A percentile compares a stretch with the other conserved stretches of the same genome.
phyloP scores from a whole-genome alignment of 1,140 invertebrate genomes.

The Cotesia chilonis region DNA sequence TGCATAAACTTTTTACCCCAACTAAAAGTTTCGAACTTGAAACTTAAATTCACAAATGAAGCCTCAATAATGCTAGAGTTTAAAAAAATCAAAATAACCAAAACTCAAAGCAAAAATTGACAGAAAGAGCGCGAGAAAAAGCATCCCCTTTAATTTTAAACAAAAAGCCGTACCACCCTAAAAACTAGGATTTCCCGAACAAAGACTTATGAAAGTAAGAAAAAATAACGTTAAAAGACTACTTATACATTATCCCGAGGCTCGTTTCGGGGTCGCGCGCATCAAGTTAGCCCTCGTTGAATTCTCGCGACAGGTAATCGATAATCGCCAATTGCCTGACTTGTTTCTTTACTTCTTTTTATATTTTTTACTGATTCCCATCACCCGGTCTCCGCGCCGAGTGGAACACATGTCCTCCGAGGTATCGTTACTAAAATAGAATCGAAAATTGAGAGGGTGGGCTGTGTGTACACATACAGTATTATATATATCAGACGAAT shows the following conservation, averaged over 20 bases:
- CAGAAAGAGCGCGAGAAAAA: too few species aligned
- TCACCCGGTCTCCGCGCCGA: constrained; percentile 1
- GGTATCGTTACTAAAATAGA: constrained; percentile 33
- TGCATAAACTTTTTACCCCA: too few species aligned
- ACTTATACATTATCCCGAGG: neutral
- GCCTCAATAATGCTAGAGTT: too few species aligned
- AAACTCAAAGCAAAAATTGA: too few species aligned
- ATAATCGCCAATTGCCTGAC: constrained; percentile 40
- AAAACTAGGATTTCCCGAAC: too few species aligned
- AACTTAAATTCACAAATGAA: too few species aligned
- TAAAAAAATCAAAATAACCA: too few species aligned
- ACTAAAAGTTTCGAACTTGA: too few species aligned
- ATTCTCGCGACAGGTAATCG: constrained; percentile 39
- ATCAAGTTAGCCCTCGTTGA: constrained; percentile 19
- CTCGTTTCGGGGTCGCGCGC: constrained; percentile 20
- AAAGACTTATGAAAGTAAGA: neutral
- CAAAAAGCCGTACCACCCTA: neutral
- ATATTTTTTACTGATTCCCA: constrained; percentile 6
- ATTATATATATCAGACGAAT: constrained; percentile 17
- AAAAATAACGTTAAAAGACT: constrained; percentile 7
- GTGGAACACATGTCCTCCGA: constrained; percentile 33
- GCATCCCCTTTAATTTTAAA: neutral
- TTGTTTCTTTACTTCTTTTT: constrained; percentile 21
- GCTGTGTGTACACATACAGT: neutral
- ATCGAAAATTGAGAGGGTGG: constrained; percentile 21